A percentile compares a stretch with the other conserved stretches of the same genome.
Conservation (phyloP, 2,888 invertebrate genomes). For the Trichopria drosophilae region DNA sequence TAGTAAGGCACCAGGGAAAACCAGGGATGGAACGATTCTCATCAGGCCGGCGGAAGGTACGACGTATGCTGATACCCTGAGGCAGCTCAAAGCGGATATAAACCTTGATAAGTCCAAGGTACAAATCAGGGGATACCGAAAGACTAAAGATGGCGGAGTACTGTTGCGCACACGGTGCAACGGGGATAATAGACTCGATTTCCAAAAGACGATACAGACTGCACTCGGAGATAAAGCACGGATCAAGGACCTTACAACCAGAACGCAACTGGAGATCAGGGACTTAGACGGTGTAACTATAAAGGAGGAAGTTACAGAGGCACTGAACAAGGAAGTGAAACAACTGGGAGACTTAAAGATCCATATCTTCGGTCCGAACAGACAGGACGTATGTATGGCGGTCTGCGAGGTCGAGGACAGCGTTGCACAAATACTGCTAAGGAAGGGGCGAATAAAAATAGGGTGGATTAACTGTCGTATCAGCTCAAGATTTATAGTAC, state of each 20-base stretch:
- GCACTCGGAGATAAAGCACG: slow-evolving; percentile 20
- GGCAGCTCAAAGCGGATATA: too few species aligned
- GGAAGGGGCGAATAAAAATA: neutral
- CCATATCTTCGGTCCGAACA: slow-evolving; percentile 5
- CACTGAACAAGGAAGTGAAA: slow-evolving; percentile 17
- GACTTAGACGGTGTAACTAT: slow-evolving; percentile 28
- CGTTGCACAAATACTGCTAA: neutral
- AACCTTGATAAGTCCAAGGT: too few species aligned
- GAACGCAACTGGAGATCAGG: slow-evolving; percentile 23
- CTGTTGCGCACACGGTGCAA: slow-evolving; percentile 25
- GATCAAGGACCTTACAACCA: slow-evolving; percentile 10
- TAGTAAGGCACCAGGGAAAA: too few species aligned
- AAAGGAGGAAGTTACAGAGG: slow-evolving; percentile 15
- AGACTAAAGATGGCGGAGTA: slow-evolving; percentile 28
- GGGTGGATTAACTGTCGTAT: neutral
- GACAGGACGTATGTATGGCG: neutral
- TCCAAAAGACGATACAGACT: slow-evolving; percentile 12
- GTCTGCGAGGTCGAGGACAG: neutral
- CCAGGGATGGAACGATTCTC: too few species aligned
- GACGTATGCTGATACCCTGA: too few species aligned
- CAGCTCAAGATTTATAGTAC: neutral
- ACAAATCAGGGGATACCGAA: slow-evolving; percentile 18
- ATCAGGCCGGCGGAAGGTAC: too few species aligned
- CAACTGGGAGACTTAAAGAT: neutral
- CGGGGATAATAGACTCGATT: too few species aligned